Evolutionary conservation across 53 echinoderm and acorn worm genomes (phyloP).

Genomic region (Patiria pectinifera): DNA sequence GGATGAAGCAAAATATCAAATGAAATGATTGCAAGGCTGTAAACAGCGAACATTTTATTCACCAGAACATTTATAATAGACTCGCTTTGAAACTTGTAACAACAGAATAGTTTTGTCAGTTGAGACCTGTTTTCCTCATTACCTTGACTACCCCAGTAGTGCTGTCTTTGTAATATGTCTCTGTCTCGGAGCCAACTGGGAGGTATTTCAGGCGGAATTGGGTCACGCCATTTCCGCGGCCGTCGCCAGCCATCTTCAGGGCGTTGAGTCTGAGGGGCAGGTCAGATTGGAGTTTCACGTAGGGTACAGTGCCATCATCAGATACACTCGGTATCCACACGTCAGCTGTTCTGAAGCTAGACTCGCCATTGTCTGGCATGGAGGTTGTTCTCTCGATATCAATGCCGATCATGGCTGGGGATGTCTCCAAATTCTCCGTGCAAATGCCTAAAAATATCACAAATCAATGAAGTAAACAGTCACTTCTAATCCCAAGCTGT

Average conservation of each 20-base stretch:
- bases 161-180: slow-evolving; percentile 14
- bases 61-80: no score
- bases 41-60: no score
- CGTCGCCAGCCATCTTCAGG: slow-evolving; percentile 21
- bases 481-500: not conserved
- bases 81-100: no score
- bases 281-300: slow-evolving; percentile 11
- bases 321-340: slow-evolving; percentile 28
- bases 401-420: not conserved
- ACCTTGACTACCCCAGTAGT: not conserved
- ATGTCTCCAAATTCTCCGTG: slow-evolving; percentile 48
- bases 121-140: not conserved
- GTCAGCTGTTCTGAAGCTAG: slow-evolving; percentile 2
- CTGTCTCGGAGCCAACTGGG: not conserved
- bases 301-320: not conserved
- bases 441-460: slow-evolving; percentile 7
- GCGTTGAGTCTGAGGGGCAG: slow-evolving; percentile 11
- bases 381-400: not conserved
- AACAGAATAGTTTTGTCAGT: not conserved
- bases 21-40: no score
- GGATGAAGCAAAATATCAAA: no score
- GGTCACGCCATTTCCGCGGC: slow-evolving; percentile 2
- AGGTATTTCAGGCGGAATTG: slow-evolving; percentile 6
- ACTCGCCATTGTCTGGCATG: slow-evolving; percentile 18
- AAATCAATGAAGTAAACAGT: not conserved